Evolutionary conservation across 2,113 vertebrate species (phyloP), one percentile per base, ranked within the genome.

Genomic region (Scatophagus argus): DNA sequence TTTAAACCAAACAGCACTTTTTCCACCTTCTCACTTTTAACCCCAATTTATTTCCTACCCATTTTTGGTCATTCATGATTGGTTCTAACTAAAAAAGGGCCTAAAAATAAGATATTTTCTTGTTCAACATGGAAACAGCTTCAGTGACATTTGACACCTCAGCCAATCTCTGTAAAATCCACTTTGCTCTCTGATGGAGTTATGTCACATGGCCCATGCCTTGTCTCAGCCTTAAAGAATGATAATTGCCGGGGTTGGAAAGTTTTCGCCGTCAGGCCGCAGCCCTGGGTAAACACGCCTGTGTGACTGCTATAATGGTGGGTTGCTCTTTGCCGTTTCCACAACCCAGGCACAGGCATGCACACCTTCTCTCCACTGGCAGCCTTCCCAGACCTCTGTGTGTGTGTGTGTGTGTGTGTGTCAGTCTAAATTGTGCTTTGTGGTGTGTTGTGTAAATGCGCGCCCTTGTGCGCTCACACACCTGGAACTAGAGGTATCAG

Each of bases 241-340:
- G 93, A 93, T 94, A 94, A 94, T 94, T 94, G 76, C 90, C 72
- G 41, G 89, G 88, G 86, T 90, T 92, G 90, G 92, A 93, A 93
- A 93, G 85, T 91, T 93, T 93, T 91, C 89, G 76, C 86, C 52
- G 60, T 86, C 82, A 82, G 90, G 92, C 92, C 92, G 64, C 93
- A 89, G 92, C 92, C 93, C 88, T 92, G 90, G 89, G 91, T 94
- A 94, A 94, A 95, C 92, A 93, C 92, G 92, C 91, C 88, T 92
- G 86, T 90, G 92, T 90, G 91, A 91, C 91, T 92, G 87, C 90
- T 83, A 91, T 94, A 91, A 93, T 90, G 91, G 88, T 92, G 90
- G 91, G 88, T 85, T 90, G 91, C 84, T 91, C 34, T 90, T 77
- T 86, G 88, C 80, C 75, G 80, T 94, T 92, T 92, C 93, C 90